Base-by-base conservation (phyloP, 2,797 vertebrate species). In the Myotis planiceps region DNA sequence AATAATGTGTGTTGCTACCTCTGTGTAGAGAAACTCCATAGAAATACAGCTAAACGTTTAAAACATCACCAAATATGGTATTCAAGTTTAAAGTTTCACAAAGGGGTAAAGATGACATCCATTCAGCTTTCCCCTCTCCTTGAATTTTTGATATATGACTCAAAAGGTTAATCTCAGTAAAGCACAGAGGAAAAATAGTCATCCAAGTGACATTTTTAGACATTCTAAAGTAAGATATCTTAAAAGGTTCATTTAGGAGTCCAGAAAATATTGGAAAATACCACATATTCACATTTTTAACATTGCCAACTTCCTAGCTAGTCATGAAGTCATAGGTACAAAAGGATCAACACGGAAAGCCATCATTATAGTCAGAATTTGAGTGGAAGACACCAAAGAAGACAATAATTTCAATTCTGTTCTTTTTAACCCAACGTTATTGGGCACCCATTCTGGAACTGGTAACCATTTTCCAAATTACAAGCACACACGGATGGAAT, bases 111-210 rank as follows among this genome's bases (percentile, higher is more conserved):
- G 94, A 85, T 81, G 85, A 95, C 95, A 97, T 85, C n/a, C 78
- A 65, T 83, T 97, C 42, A 90, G 51, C 51, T 90, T 96, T 80
- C 51, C 80, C 92, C 71, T 92, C 93, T 80, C 92, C 87, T 96
- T 96, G 78, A 92, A 92, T 93, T 93, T 97, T 95, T 98, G 81
- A 97, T 96, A 96, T 96, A 72, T 97, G 96, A 97, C 95, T 97
- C 94, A 93, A 97, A 97, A 96, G 96, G 90, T 98, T 97, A 97
- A 97, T 95, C 96, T 96, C 92, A 83, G 96, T 94, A 92, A 97
- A 96, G 92, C 79, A 93, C 76, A 95, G 85, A 23, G 76, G 82
- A 95, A 96, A 96, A 86, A 88, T 76, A 96, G 94, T 94, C 90
- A 92, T 97, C 85, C 51, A 93, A 84, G 69, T 97, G 97, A 97